Base-by-base conservation (phyloP, 2,113 vertebrate species). In the Urocolius indicus region DNA sequence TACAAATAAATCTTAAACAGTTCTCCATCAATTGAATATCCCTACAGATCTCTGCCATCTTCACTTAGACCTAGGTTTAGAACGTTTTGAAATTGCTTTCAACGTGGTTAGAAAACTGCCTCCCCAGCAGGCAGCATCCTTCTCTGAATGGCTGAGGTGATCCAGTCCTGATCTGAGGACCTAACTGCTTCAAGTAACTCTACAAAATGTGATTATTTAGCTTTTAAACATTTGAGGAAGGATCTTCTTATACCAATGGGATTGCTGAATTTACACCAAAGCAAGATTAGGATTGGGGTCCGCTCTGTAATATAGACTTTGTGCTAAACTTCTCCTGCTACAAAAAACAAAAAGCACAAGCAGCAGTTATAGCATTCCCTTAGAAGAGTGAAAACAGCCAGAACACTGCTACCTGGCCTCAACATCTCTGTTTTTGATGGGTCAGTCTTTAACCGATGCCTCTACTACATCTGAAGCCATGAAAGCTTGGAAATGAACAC, bases 1-100 rank as follows among this genome's bases (percentile, higher is more conserved):
- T 76, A 96, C 80, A 97, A 95, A 92, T 84, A 95, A 63, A 90
- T 95, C 93, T 89, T 95, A 95, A 98, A 97, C 87, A 95, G 93
- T 97, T 96, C 36, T 84, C 58, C 41, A 62, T 65, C 27, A 45
- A 84, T 91, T 95, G 97, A 84, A 87, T 74, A 79, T 45, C 84
- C 27, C 73, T 23, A 84, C 81, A 95, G 76, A 87, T 72, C 38
- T 61, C 74, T 80, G 79, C 69, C 75, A 85, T 30, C 72, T 96
- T 91, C 46, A 87, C 66, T 86, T 54, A 65, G 18, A 87, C 88
- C 68, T 72, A n/a, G 21, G 59, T 91, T 86, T 59, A 45, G 7
- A 58, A 43, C 16, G 15, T 30, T 93, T 58, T 72, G 34, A 80
- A 55, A 81, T n/a, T 38, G 27, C 20, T 94, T 82, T 94, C n/a